Base-by-base conservation (phyloP, 2,888 invertebrate genomes). In the Meliscaeva auricollis region DNA sequence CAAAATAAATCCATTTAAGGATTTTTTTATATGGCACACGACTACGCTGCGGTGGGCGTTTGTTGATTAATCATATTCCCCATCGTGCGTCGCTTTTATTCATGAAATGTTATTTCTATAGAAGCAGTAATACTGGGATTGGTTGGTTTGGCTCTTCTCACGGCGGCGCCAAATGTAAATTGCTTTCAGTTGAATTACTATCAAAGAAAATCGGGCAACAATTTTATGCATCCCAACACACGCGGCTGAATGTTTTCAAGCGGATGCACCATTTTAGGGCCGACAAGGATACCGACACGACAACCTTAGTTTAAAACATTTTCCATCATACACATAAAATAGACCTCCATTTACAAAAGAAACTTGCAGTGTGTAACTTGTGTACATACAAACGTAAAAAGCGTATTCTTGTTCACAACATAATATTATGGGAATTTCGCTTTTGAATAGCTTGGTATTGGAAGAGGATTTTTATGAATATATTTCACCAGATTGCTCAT, bases 131-230 rank as follows among this genome's bases (percentile, higher is more conserved):
- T 38, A 11, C 38, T 38, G 38, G 4, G 11, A 38, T 38, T 38
- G 38, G 38, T 38, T 38, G 6, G 3, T 26, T n/a, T 35, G 35
- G 35, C 7, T 38, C 38, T 38, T 38, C 38, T 3, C 38, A 38
- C 38, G 38, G 38, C 13, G 7, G 38, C 64, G 56, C 35, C 38
- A 3, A 38, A 38, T 13, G 9, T 20, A 79, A 84, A 84, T 84
- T 84, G 83, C 83, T 84, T 84, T 75, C 79, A 75, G 79, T 79
- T 84, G 83, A 84, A 66, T 84, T 79, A 84, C 58, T 79, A 75
- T 84, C 83, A 84, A 84, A 84, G 83, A 75, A 84, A 84, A 84
- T 84, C 75, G 70, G 74, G 74, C 83, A 79, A 75, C 83, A 79
- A 84, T 84, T 84, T 84, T 75, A 79, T 84, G 83, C 79, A 79